Evolutionary conservation across 2,113 vertebrate genomes (phyloP), one percentile per base, ranked within the genome.

Genomic region (Dasyurus viverrinus): DNA sequence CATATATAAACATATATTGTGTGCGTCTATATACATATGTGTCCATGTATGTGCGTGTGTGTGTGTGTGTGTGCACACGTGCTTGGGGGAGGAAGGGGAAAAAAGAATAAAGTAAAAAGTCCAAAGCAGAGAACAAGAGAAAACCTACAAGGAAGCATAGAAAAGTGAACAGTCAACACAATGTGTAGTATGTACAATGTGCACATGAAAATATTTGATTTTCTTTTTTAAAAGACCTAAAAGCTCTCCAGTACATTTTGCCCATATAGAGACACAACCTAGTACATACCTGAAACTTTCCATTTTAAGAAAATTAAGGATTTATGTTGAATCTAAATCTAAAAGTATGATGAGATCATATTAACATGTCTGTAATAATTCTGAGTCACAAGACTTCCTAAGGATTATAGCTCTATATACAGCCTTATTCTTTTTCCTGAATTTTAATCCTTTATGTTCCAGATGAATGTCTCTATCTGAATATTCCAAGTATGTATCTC

Each of bases 241-340:
- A 54, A 55, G 11, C 9, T 53, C 9, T 89, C 10, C 19, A 8
- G 68, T 91, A 92, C n/a, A 93, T 92, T 94, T 96, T 92, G 91
- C 8, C 26, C 57, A 1, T 52, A 19, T 8, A 36, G 36, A 57
- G 24, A 46, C 89, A 54, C 55, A 68, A 92, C 26, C 42, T 7
- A 89, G 25, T 48, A 93, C 93, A 93, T 4, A n/a, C 14, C 46
- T 12, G 93, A 76, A 93, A 92, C 46, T 54, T 14, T 93, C 52
- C 26, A 53, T 24, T 24, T 54, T 90, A 92, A 93, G 26, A 36
- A 6, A 68, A 23, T n/a, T 30, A 46, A 54, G 92, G 53, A 76
- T 68, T 93, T 92, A 16, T 50, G 0, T 90, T 60, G 25, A 90
- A 76, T 0, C 23, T 55, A 16, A 3, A 93, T 92, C 23, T 90